Evolutionary conservation across 2,113 vertebrate genomes (phyloP), one percentile per base, ranked within the genome.

Genomic region (Micronycteris hirsuta): DNA sequence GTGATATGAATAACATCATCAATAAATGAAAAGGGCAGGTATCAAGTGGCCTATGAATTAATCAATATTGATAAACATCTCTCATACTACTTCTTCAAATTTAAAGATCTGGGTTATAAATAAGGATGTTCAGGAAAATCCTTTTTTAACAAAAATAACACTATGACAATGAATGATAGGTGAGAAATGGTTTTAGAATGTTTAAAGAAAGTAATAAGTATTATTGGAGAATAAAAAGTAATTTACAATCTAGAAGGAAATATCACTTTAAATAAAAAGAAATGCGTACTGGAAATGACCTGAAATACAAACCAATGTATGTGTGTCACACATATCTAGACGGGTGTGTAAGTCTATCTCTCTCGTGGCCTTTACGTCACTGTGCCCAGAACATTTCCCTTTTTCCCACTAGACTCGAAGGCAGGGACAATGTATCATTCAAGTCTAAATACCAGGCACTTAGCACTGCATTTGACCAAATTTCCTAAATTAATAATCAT

Each of bases 221-320:
- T 54, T 95, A 71, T 5, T 86, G 8, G 38, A 89, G 36, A 89
- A 93, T 38, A 41, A 52, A 68, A 86, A 96, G 65, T 22, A 9
- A 87, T 36, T 94, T 85, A 68, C 86, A 86, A 86, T 87, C 49
- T 84, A 49, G 88, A 94, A 83, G 14, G 36, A 97, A 94, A 45
- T 82, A 24, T 1, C 52, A 77, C 49, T 83, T 90, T 91, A 95
- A 82, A 38, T 68, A 95, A 96, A 95, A 95, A 87, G 54, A 80
- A 89, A 80, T 74, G 13, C 52, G 88, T 26, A 65, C n/a, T 67
- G 45, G 43, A 91, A 91, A 67, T 3, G 5, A 73, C 1, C 24
- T 65, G 20, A 43, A 87, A 31, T 47, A 49, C 45, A 45, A 87
- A 74, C 13, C 56, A 56, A 81, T 47, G 17, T 43, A 31, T 61